Conservation (phyloP, 2,888 invertebrate genomes). For the Lepidochrysops patricia region DNA sequence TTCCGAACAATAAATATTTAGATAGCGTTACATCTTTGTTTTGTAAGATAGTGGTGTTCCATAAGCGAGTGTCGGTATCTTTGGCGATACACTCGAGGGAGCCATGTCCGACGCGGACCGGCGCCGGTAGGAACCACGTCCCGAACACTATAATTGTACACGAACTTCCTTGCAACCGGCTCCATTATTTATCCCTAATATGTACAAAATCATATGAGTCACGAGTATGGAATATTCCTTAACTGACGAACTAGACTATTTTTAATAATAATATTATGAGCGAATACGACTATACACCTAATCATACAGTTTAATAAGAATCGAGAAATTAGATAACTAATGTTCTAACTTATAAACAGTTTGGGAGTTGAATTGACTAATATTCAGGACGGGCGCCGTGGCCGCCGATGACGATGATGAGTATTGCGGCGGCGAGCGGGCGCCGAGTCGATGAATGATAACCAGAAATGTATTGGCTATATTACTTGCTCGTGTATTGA, state of each 20-base stretch:
- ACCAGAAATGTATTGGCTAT: conserved; percentile 7
- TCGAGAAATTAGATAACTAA: conserved; percentile 20
- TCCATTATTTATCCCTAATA: conserved; percentile 55
- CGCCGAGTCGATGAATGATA: conserved; percentile 3
- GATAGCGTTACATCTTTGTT: conserved; percentile 3
- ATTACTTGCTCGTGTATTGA: conserved; percentile 6
- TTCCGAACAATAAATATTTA: neutral
- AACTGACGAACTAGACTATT: conserved; percentile 3
- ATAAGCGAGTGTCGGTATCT: neutral
- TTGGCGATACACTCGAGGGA: neutral
- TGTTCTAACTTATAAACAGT: conserved; percentile 43
- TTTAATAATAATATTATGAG: conserved; percentile 5
- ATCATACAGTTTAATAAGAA: conserved; percentile 22
- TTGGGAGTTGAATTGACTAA: conserved; percentile 65
- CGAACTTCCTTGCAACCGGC: conserved; percentile 29
- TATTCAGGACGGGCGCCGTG: conserved; percentile 40
- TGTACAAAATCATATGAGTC: conserved; percentile 52
- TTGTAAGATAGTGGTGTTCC: neutral
- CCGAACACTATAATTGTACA: conserved; percentile 23
- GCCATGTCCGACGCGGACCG: conserved; percentile 13
- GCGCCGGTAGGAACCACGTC: conserved; percentile 6
- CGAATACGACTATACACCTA: conserved; percentile 24
- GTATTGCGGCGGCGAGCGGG: neutral
- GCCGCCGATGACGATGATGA: neutral
- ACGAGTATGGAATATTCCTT: conserved; percentile 3